Conservation (phyloP, 2,797 vertebrate genomes). For the Pyrocephalus nanus region DNA sequence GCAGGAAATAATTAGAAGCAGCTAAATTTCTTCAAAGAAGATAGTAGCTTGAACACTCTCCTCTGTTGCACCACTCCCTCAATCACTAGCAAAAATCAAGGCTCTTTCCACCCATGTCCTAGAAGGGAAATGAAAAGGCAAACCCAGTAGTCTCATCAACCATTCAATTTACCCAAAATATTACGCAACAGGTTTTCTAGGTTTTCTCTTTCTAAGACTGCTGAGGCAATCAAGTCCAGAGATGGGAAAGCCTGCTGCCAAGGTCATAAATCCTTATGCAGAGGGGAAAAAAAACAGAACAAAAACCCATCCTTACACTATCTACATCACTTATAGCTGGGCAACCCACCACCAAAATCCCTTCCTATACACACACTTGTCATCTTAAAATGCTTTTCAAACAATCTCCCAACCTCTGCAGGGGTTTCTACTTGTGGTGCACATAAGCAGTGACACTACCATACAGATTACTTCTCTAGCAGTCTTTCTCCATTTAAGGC, state of each 20-base stretch:
- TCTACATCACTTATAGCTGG: not conserved
- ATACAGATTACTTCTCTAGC: not conserved
- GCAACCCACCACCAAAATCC: not conserved
- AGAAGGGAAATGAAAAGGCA: not conserved
- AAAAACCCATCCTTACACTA: not conserved
- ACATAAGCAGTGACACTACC: not conserved
- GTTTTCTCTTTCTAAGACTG: constrained; percentile 55
- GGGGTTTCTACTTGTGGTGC: not conserved
- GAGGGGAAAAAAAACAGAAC: not conserved
- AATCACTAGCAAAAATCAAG: not conserved
- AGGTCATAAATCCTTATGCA: not conserved
- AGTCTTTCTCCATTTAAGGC: not conserved
- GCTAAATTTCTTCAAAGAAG: not conserved
- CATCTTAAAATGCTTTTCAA: not conserved
- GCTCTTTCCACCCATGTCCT: not conserved
- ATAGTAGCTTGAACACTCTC: not conserved
- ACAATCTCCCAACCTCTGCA: not conserved
- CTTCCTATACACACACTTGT: not conserved
- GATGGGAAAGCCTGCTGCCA: not conserved
- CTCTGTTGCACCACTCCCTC: constrained; percentile 13
- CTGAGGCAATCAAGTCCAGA: not conserved
- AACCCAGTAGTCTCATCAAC: constrained; percentile 31
- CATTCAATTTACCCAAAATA: not conserved
- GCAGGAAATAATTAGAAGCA: not conserved
- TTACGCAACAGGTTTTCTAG: constrained; percentile 51